Evolutionary conservation across 2,888 invertebrate genomes (phyloP).

Genomic region (Eulithis testata): DNA sequence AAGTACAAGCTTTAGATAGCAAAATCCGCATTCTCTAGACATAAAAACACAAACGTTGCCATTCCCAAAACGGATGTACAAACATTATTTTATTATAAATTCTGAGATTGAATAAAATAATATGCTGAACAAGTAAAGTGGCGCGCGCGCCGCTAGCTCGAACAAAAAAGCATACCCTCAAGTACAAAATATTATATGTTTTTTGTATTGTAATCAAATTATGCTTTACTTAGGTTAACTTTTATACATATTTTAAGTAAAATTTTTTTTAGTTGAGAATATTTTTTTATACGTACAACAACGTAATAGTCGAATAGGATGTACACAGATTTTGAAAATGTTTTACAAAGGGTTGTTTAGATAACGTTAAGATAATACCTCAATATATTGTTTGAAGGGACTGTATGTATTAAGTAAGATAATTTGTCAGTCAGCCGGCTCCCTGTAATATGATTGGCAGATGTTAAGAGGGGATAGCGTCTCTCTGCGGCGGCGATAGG

Average conservation of each 20-base stretch:
- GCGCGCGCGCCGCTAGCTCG: not conserved
- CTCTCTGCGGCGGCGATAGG: not conserved
- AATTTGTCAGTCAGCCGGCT: conserved; percentile 51
- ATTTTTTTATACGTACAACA: conserved; percentile 67
- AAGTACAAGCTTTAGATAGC: conserved; percentile 57
- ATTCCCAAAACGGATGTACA: conserved; percentile 55
- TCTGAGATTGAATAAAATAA: not conserved
- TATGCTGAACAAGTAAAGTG: not conserved
- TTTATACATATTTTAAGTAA: conserved; percentile 59
- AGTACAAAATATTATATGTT: conserved; percentile 81
- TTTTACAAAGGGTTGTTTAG: conserved; percentile 63
- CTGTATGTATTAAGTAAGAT: conserved; percentile 66
- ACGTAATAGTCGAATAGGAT: conserved; percentile 54
- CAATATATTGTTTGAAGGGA: conserved; percentile 59
- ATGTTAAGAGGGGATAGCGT: conserved; percentile 9
- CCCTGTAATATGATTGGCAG: conserved; percentile 40
- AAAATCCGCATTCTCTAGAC: conserved; percentile 48
- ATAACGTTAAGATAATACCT: conserved; percentile 70
- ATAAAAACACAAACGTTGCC: conserved; percentile 51
- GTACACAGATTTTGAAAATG: conserved; percentile 58
- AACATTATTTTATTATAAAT: conserved; percentile 27
- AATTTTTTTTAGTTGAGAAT: conserved; percentile 50
- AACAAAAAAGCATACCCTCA: conserved; percentile 65
- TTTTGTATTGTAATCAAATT: conserved; percentile 74
- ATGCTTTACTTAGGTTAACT: conserved; percentile 80